phyloP scores from a whole-genome alignment of 2,888 invertebrate species.

The Rhagonycha fulva region DNA sequence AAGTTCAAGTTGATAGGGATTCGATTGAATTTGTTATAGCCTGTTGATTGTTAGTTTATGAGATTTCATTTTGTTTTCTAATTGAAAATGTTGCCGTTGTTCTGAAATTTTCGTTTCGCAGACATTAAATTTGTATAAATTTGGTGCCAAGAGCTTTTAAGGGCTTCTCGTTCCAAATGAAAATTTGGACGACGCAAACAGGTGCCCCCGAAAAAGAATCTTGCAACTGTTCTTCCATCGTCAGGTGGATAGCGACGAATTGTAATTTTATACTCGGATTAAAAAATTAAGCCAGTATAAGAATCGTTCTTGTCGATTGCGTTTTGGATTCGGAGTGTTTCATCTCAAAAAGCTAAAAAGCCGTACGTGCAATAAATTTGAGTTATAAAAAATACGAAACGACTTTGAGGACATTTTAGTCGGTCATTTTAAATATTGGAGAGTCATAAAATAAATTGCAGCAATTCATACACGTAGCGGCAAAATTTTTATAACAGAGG shows the following conservation, averaged over 20 bases:
- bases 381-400: background rate
- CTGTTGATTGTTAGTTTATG: slow-evolving; percentile 25
- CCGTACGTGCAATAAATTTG: background rate
- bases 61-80: slow-evolving; percentile 13
- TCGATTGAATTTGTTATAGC: slow-evolving; percentile 15
- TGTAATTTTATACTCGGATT: background rate
- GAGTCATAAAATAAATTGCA: slow-evolving; percentile 24
- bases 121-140: background rate
- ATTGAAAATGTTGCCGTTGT: background rate
- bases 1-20: slow-evolving; percentile 15
- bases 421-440: slow-evolving; percentile 16
- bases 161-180: background rate
- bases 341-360: background rate
- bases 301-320: background rate
- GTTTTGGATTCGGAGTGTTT: background rate
- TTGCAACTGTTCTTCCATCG: background rate
- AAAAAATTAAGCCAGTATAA: too few relatives aligned
- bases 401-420: background rate
- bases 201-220: background rate
- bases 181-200: background rate
- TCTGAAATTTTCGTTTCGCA: background rate
- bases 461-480: slow-evolving; percentile 16
- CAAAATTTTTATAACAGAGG: slow-evolving; percentile 19
- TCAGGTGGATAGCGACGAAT: background rate
- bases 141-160: background rate